Base-by-base conservation (phyloP, 2,888 invertebrate species). In the Rhingia rostrata region DNA sequence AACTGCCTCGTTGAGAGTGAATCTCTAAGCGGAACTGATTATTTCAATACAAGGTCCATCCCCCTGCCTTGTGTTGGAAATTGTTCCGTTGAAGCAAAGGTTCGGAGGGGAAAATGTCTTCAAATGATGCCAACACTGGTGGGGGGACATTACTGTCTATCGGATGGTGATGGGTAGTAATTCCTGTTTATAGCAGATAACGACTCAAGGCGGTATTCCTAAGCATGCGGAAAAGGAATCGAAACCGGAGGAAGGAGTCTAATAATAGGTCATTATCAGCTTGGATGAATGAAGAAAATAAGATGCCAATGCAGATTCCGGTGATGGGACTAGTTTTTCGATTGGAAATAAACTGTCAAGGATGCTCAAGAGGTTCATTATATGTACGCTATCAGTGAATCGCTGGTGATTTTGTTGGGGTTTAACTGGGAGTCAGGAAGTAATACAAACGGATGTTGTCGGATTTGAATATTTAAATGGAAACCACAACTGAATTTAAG, bases 251-350 rank as follows among this genome's bases (percentile, higher is more conserved):
- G 37, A 22, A 37, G 67, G 45, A 63, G 58, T 63, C 64, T 73
- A 80, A 80, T 84, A 84, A 69, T 69, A 69, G 79, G 79, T 80
- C 80, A 80, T 84, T 84, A 80, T 84, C 74, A 54, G 75, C 39
- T 74, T 22, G 51, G 43, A 51, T 63, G 54, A 1, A 35, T 9
- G 12, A 73, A 35, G 30, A 41, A 33, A 47, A 66, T 54, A 58
- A 41, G 33, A 49, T 41, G 51, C 14, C 39, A 61, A 63, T 45
- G 6, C 41, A 35, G 41, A 45, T 58, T 39, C 45, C 22, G 69
- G 35, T 41, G 33, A 61, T 51, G 2, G 22, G 22, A 22, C 22
- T 1, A 60, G 60, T 67, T 60, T 49, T 75, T 77, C 64, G 63
- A 78, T 78, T 70, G 64, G 78, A 79, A 79, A 79, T 79, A 72